Evolutionary conservation across 1,140 invertebrate species (phyloP), one percentile per base, ranked within the genome.

Genomic region (Latrodectus geometricus): DNA sequence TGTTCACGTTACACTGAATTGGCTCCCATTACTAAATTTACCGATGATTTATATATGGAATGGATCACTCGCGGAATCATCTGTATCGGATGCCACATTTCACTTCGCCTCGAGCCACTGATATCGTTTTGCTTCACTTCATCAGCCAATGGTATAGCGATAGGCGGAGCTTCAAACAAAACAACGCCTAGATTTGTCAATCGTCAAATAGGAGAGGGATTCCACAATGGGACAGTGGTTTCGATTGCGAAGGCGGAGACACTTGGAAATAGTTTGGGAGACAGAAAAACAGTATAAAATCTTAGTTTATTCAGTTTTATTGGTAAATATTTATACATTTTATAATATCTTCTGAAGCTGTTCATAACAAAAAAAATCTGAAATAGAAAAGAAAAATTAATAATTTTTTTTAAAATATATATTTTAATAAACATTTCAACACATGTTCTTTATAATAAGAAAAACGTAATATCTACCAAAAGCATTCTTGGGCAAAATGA

Each of bases 1-100:
- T 65, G 21, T 56, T 73, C 73, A 76, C 79, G 54, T 73, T 61
- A 72, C 79, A 73, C 11, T 8, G 20, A 82, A 73, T 23, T 61
- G 65, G 61, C 21, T 56, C 35, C 82, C 56, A 84, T 84, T 84
- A 84, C 82, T 84, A 84, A 84, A 84, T 76, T 68, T 69, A 54
- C 56, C 61, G 35, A 76, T 84, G 82, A 84, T 84, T 84, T 84
- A 84, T 84, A 35, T 48, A 52, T 56, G 61, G 8, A 70, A n/a
- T 15, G 12, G 73, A 75, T 17, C 70, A 61, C 17, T 68, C 35
- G 77, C 49, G 68, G 49, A 79, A 52, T 56, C 77, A 79, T 79
- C 61, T 61, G 77, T 23, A 50, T 23, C 74, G 21, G 54, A 61
- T 61, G 11, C 52, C 54, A 61, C 74, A 79, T 68, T 68, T 61